Percentiles rank a stretch among this genome's conserved stretches.
These are phyloP conservation scores for Danionella cerebrum DNA, from an alignment of 2,113 vertebrate species.

Conservation along the genomic window DNA sequence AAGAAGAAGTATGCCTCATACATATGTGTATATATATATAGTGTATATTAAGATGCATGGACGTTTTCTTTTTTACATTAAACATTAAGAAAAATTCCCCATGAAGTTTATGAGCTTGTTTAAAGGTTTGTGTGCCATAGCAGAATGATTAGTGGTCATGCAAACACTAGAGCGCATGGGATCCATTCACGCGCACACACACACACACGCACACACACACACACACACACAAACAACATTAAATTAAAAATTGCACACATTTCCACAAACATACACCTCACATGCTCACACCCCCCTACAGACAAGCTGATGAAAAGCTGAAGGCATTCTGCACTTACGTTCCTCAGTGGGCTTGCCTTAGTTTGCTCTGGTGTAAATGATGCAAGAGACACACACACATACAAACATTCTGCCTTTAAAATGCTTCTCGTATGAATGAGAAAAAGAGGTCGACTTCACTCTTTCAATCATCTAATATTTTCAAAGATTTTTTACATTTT, in stretches of 20 bases:
- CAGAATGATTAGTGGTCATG: constrained; percentile 58
- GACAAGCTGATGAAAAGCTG: constrained; percentile 42
- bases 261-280: constrained; percentile 34
- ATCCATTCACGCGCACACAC: not conserved
- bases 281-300: constrained; percentile 28
- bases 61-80: too few relatives aligned
- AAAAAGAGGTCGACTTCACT: too few relatives aligned
- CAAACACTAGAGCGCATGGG: constrained; percentile 73
- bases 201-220: not conserved
- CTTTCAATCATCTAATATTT: not conserved
- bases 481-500: too few relatives aligned
- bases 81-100: too few relatives aligned
- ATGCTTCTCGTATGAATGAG: constrained; percentile 21
- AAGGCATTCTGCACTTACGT: constrained; percentile 86
- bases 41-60: too few relatives aligned
- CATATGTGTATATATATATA: too few relatives aligned
- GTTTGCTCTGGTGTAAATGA: constrained; percentile 87
- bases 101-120: not conserved
- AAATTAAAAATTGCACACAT: constrained; percentile 33
- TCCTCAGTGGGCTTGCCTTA: constrained; percentile 93
- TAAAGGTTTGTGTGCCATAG: constrained; percentile 9
- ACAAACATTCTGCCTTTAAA: constrained; percentile 50
- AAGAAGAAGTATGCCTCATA: too few relatives aligned
- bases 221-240: constrained; percentile 23
- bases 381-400: constrained; percentile 52